A percentile compares a stretch with the other conserved stretches of the same genome.
phyloP scores from a whole-genome alignment of 2,113 vertebrate genomes.

The Donacobius atricapilla region DNA sequence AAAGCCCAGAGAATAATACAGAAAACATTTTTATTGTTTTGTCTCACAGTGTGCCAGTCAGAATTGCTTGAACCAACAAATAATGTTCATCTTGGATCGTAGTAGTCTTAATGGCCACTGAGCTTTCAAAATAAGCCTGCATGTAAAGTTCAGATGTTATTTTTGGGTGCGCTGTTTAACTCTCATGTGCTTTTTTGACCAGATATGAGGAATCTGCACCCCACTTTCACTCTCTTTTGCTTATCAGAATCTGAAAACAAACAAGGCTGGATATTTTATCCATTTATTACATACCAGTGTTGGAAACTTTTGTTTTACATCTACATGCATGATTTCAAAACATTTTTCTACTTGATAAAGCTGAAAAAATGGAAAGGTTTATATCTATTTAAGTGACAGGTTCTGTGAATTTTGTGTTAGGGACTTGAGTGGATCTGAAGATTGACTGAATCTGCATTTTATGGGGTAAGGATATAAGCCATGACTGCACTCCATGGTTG shows the following conservation, averaged over 20 bases:
- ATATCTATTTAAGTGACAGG: not conserved
- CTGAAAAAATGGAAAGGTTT: not conserved
- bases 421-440: not conserved
- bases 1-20: not conserved
- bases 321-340: not conserved
- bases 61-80: not conserved
- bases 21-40: not conserved
- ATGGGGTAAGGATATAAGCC: not conserved
- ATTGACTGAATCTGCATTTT: not conserved
- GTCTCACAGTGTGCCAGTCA: not conserved
- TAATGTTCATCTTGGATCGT: not conserved
- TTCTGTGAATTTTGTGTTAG: not conserved
- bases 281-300: not conserved
- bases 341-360: not conserved
- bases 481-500: not conserved
- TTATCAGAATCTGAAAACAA: not conserved
- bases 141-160: not conserved
- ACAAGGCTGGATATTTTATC: not conserved
- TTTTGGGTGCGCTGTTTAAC: not conserved
- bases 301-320: not conserved
- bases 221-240: not conserved
- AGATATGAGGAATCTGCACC: not conserved
- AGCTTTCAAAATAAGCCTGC: slow-evolving; percentile 1
- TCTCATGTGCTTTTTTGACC: not conserved
- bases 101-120: not conserved